These are phyloP conservation scores for Thalpophila matura DNA, from an alignment of 2,888 invertebrate species.

Conservation along the genomic window DNA sequence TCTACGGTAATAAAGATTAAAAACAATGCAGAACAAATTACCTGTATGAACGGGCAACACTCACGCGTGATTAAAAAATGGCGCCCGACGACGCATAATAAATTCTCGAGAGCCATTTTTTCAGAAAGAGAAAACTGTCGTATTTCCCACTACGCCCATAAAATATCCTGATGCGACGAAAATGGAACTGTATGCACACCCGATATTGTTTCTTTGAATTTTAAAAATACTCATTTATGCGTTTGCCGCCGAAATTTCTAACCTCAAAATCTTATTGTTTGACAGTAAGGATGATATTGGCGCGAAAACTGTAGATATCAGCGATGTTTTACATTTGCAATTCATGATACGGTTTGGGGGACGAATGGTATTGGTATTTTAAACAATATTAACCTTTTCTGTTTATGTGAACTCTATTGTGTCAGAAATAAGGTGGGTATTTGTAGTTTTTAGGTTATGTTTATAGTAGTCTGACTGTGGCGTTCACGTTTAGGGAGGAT, in stretches of 20 bases:
- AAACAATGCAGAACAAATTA: slow-evolving; percentile 67
- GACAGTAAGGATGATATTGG: slow-evolving; percentile 67
- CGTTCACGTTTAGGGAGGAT: slow-evolving; percentile 66
- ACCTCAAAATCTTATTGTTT: slow-evolving; percentile 65
- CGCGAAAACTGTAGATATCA: slow-evolving; percentile 55
- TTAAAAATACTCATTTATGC: slow-evolving; percentile 72
- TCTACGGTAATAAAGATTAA: slow-evolving; percentile 50
- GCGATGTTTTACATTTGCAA: slow-evolving; percentile 61
- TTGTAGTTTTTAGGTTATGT: slow-evolving; percentile 32
- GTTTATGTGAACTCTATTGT: slow-evolving; percentile 44
- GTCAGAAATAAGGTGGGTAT: slow-evolving; percentile 41
- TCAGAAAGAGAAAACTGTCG: slow-evolving; percentile 78
- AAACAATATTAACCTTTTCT: slow-evolving; percentile 60
- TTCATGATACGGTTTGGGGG: slow-evolving; percentile 73
- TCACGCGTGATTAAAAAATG: slow-evolving; percentile 78
- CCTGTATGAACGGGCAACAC: slow-evolving; percentile 71
- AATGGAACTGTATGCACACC: slow-evolving; percentile 83
- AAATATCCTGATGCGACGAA: slow-evolving; percentile 80
- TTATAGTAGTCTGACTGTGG: slow-evolving; percentile 52
- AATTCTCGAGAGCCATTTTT: slow-evolving; percentile 74
- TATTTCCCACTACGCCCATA: slow-evolving; percentile 86
- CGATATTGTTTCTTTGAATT: slow-evolving; percentile 90
- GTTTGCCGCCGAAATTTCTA: slow-evolving; percentile 61
- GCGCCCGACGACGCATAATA: slow-evolving; percentile 75
- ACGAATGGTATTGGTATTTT: slow-evolving; percentile 73